Base-by-base conservation (phyloP, 1,140 invertebrate species). In the Brachystomella parvula region DNA sequence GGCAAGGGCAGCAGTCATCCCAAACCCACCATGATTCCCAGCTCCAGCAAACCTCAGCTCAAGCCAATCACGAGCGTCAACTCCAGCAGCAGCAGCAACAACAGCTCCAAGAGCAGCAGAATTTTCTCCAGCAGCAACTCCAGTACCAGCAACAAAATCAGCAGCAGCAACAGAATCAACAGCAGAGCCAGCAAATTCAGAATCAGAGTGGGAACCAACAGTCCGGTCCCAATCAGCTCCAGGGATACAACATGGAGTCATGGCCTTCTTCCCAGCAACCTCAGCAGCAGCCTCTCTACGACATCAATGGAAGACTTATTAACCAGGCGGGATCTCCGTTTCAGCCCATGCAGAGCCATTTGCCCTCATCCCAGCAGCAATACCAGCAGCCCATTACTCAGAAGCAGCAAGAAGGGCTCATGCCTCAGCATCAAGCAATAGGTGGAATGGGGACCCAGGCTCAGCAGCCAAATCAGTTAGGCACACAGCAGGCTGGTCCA, bases 51-150 rank as follows among this genome's bases (percentile, higher is more conserved):
- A 24, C 39, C 26, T n/a, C n/a, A 26, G 26, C 60, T 29, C 66
- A 31, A 29, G 44, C 61, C 26, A 29, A 57, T 19, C 67, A 61
- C 33, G 32, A n/a, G 32, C 67, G 66, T 28, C 29, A 65, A 0
- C 33, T 12, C n/a, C 58, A n/a, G 39, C 65, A 70, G 58, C 71
- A 70, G 49, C 72, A 73, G 47, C 71, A 71, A 47, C 66, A 66
- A 21, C 63, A 69, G 49, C 44, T 61, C 21, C 70, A 68, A 65
- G 76, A 78, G 65, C 73, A 75, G 61, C 75, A 78, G 59, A 76
- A 76, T 73, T 76, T 78, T 63, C 67, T 77, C 26, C 76, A 77
- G 29, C 64, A 69, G 17, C 57, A 62, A 35, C 56, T 56, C 29
- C 58, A 66, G 35, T 61, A 61, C 26, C 59, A 61, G 15, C 65